A percentile compares a stretch with the other conserved stretches of the same genome.
These are phyloP conservation scores for Parasteatoda lunata DNA, from an alignment of 2,888 invertebrate species.

Conservation along the genomic window DNA sequence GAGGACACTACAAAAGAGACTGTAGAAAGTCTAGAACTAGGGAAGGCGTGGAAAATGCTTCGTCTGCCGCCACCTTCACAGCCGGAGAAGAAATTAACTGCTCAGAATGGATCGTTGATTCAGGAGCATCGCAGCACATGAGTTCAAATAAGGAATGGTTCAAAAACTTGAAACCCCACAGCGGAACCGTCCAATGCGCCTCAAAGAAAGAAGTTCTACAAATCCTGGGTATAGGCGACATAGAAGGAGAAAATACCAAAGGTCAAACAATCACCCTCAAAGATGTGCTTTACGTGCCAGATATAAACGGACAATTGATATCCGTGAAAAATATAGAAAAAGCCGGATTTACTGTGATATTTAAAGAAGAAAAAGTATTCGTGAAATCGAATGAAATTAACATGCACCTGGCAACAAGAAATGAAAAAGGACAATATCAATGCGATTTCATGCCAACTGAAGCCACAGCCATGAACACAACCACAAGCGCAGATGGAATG, in stretches of 20 bases:
- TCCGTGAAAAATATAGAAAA: background rate
- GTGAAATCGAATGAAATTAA: background rate
- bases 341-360: background rate
- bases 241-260: background rate
- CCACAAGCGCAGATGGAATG: too few species aligned
- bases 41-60: background rate
- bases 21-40: too few species aligned
- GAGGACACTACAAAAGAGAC: background rate
- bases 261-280: background rate
- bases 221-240: background rate
- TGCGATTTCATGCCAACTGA: too few species aligned
- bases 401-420: background rate
- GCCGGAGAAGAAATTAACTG: background rate
- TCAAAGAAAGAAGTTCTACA: background rate
- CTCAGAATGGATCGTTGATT: too few species aligned
- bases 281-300: constrained; percentile 4
- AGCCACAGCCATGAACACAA: too few species aligned
- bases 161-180: background rate
- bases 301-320: background rate
- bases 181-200: background rate
- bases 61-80: background rate
- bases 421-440: too few species aligned
- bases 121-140: too few species aligned
- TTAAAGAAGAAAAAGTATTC: background rate
- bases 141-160: too few species aligned